Conservation (phyloP, 1,140 invertebrate species). For the Ooceraea biroi region DNA sequence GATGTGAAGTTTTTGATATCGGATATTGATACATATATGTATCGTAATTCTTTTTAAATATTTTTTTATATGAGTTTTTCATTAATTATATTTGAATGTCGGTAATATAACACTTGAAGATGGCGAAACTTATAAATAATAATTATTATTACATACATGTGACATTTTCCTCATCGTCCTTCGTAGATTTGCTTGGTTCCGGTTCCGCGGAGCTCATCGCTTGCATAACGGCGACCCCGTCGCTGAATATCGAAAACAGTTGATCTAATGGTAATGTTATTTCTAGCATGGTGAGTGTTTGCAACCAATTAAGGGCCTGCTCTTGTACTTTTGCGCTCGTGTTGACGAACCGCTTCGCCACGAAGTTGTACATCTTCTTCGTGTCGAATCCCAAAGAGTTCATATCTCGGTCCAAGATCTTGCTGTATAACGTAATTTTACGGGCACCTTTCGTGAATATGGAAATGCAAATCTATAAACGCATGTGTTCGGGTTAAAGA, state of each 20-base stretch:
- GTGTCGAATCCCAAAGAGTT: constrained; percentile 97
- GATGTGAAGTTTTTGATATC: too few species aligned
- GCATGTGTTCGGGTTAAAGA: background rate
- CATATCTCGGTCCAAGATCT: constrained; percentile 98
- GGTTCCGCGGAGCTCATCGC: constrained; percentile 84
- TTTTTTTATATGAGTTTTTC: too few species aligned
- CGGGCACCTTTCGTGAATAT: background rate
- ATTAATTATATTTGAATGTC: too few species aligned
- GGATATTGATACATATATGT: too few species aligned
- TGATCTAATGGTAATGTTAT: constrained; percentile 95
- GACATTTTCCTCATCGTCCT: constrained; percentile 81
- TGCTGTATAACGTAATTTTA: constrained; percentile 91
- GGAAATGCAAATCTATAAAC: background rate
- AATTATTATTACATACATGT: constrained; percentile 86
- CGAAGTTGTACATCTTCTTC: constrained; percentile 98
- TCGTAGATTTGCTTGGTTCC: constrained; percentile 84
- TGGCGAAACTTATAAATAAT: background rate
- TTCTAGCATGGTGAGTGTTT: constrained; percentile 95
- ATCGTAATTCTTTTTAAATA: too few species aligned
- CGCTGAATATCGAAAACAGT: constrained; percentile 95
- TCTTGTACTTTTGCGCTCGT: constrained; percentile 95
- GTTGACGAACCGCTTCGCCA: constrained; percentile 94
- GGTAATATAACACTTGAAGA: too few species aligned
- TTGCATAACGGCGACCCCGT: constrained; percentile 91
- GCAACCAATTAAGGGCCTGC: constrained; percentile 98